Percentiles rank a stretch among this genome's conserved stretches.
These are phyloP conservation scores for Leptinotarsa texana DNA, from an alignment of 1,140 invertebrate species.

Conservation along the genomic window DNA sequence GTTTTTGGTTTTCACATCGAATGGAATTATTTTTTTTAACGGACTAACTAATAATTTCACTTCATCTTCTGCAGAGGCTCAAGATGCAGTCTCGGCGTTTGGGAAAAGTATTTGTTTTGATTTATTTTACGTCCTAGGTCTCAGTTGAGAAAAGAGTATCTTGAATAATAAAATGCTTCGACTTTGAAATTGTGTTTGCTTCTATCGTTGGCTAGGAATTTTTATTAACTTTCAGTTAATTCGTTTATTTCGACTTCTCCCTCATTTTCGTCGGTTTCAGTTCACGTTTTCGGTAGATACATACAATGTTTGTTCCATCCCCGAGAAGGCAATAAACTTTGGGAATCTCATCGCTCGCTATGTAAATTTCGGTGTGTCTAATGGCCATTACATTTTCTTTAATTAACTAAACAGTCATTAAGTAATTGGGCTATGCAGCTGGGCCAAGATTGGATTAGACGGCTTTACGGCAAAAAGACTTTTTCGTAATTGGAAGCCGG, in stretches of 20 bases:
- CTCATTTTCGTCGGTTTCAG: background rate
- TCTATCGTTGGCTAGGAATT: no score
- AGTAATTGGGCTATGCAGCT: conserved; percentile 41
- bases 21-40: no score
- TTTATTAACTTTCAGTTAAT: background rate
- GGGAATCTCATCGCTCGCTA: conserved; percentile 29
- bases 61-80: no score
- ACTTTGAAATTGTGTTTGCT: no score
- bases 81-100: no score
- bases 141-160: no score
- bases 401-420: conserved; percentile 47
- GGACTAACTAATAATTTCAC: no score
- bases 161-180: no score
- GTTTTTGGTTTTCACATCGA: no score
- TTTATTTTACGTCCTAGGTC: no score
- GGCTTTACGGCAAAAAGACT: conserved; percentile 25
- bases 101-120: no score
- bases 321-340: background rate
- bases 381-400: conserved; percentile 46
- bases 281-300: conserved; percentile 2
- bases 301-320: background rate
- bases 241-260: background rate
- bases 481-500: conserved; percentile 31
- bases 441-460: conserved; percentile 35
- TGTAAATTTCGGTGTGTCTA: conserved; percentile 44